Evolutionary conservation across 2,888 invertebrate genomes (phyloP), one percentile per base, ranked within the genome.

Genomic region (Acleris laterana): DNA sequence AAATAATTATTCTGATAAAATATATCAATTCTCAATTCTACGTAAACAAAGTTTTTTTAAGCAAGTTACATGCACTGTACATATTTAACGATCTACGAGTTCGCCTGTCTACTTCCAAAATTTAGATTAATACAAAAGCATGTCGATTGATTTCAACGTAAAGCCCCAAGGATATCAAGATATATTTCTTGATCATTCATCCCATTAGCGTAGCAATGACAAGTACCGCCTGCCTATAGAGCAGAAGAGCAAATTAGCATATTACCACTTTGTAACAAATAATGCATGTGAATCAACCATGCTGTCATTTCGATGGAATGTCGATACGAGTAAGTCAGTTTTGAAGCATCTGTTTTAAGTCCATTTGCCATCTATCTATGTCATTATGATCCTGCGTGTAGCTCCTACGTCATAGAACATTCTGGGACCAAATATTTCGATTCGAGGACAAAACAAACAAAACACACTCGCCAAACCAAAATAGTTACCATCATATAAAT

Each of bases 391-490:
- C 13, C 13, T 38, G 13, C 13, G 13, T 4, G 13, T 38, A 3
- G 11, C 38, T 32, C 32, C 32, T 32, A 9, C 32, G 32, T 32
- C 9, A 44, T 44, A 13, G 25, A 44, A 52, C 25, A 44, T 7
- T 20, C 19, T 52, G 17, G n/a, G 20, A 42, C 13, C 38, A 20
- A 52, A 44, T 38, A 25, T 51, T 32, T 51, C 56, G 22, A 46
- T 63, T 58, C 60, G 32, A 49, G 42, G 38, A 61, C 55, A 50
- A 46, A 50, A 69, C 56, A 69, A 59, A 63, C 42, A 60, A 51
- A 59, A 60, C 44, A 69, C 62, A 66, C 56, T 67, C 55, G 67
- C 67, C 58, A 63, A 57, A 69, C 53, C 25, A 25, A 25, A 67
- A 51, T 25, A 50, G 61, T 60, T 44, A 42, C 42, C 58, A 53